phyloP scores from a whole-genome alignment of 2,888 invertebrate genomes.

The Lithophane socia region DNA sequence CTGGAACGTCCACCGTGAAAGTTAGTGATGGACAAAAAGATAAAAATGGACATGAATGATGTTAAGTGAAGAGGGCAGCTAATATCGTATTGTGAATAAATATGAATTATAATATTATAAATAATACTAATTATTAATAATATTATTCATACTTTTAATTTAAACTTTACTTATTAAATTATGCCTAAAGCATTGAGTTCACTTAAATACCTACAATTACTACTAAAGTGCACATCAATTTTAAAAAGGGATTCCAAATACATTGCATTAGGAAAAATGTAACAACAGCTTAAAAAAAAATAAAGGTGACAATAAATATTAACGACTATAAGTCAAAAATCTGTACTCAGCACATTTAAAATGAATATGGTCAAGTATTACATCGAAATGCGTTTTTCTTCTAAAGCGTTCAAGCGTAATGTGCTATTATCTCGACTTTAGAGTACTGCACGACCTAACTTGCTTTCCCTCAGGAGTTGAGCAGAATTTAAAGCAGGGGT shows the following conservation, averaged over 20 bases:
- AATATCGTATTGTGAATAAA: background rate
- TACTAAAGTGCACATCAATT: background rate
- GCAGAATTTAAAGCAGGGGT: slow-evolving; percentile 22
- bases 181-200: background rate
- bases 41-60: background rate
- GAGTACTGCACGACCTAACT: background rate
- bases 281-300: background rate
- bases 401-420: slow-evolving; percentile 8
- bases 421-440: slow-evolving; percentile 3
- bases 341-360: background rate
- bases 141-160: background rate
- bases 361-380: background rate
- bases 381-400: background rate
- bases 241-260: background rate
- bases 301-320: background rate
- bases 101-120: background rate
- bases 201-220: background rate
- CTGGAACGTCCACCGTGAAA: background rate
- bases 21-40: background rate
- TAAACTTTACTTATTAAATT: background rate
- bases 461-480: slow-evolving; percentile 5
- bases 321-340: background rate
- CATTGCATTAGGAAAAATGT: background rate
- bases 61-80: background rate
- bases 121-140: too few species aligned